phyloP scores from a whole-genome alignment of 2,888 invertebrate species.

The Agrilus cyanescens region DNA sequence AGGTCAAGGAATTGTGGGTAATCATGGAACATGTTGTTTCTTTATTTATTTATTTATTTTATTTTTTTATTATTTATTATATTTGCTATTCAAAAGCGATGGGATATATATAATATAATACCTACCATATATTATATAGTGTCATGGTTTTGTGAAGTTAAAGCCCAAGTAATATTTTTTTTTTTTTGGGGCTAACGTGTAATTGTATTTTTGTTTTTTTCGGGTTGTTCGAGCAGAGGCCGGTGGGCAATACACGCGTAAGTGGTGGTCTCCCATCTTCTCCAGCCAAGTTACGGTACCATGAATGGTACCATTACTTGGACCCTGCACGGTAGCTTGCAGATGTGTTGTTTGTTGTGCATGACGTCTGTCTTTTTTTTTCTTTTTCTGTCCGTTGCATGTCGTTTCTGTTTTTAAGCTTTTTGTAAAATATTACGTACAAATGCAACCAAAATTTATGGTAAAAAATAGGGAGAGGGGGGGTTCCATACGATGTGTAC shows the following conservation, averaged over 20 bases:
- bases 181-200: slow-evolving; percentile 14
- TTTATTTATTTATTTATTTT: slow-evolving; percentile 2
- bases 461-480: no score
- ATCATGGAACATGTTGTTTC: not conserved
- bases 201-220: slow-evolving; percentile 25
- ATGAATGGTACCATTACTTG: slow-evolving; percentile 18
- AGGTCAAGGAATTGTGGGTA: no score
- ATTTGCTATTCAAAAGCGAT: not conserved
- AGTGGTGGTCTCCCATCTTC: slow-evolving; percentile 34
- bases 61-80: not conserved
- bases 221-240: slow-evolving; percentile 33
- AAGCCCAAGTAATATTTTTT: slow-evolving; percentile 13
- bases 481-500: no score
- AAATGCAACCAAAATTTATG: no score
- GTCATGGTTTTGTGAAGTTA: slow-evolving; percentile 6
- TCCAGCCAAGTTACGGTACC: slow-evolving; percentile 21
- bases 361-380: no score
- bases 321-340: slow-evolving; percentile 21
- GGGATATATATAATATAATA: not conserved
- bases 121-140: not conserved
- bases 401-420: no score
- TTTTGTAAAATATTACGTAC: no score
- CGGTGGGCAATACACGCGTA: slow-evolving; percentile 37
- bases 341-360: no score
- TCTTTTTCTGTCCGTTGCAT: no score